These are phyloP conservation scores for Drosophila villosipedis DNA, from an alignment of 2,888 invertebrate genomes.

Conservation along the genomic window DNA sequence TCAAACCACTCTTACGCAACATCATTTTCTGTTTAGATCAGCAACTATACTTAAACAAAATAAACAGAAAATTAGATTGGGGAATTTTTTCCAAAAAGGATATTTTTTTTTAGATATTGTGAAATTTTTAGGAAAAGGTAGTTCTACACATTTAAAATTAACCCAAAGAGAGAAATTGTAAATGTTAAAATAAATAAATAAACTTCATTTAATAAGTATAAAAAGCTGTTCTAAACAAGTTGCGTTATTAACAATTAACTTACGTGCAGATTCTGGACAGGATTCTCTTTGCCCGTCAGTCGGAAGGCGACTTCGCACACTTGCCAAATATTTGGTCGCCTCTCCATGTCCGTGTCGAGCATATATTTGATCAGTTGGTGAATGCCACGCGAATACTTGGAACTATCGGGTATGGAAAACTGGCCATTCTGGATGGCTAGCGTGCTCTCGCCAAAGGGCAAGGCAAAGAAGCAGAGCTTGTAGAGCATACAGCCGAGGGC, in stretches of 20 bases:
- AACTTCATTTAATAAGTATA: background rate
- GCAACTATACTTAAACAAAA: background rate
- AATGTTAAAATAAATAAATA: background rate
- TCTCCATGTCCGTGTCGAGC: slow-evolving; percentile 93
- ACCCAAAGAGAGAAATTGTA: background rate
- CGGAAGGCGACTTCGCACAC: slow-evolving; percentile 91
- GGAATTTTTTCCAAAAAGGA: background rate
- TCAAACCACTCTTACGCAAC: background rate
- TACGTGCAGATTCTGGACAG: slow-evolving; percentile 92
- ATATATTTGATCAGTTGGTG: slow-evolving; percentile 92
- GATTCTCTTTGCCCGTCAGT: slow-evolving; percentile 90
- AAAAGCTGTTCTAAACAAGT: background rate
- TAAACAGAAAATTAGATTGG: background rate
- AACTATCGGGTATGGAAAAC: slow-evolving; percentile 93
- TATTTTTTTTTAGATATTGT: background rate
- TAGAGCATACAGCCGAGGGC: slow-evolving; percentile 95
- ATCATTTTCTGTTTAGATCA: background rate
- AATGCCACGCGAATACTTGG: slow-evolving; percentile 90
- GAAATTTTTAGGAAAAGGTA: background rate
- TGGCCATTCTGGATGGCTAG: slow-evolving; percentile 96
- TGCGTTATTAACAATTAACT: slow-evolving; percentile 75
- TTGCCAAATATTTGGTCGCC: slow-evolving; percentile 95
- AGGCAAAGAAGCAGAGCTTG: slow-evolving; percentile 94
- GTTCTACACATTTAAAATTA: background rate
- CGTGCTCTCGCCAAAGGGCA: slow-evolving; percentile 97